Evolutionary conservation across 2,113 vertebrate genomes (phyloP), one percentile per base, ranked within the genome.

Genomic region (Ursus arctos): DNA sequence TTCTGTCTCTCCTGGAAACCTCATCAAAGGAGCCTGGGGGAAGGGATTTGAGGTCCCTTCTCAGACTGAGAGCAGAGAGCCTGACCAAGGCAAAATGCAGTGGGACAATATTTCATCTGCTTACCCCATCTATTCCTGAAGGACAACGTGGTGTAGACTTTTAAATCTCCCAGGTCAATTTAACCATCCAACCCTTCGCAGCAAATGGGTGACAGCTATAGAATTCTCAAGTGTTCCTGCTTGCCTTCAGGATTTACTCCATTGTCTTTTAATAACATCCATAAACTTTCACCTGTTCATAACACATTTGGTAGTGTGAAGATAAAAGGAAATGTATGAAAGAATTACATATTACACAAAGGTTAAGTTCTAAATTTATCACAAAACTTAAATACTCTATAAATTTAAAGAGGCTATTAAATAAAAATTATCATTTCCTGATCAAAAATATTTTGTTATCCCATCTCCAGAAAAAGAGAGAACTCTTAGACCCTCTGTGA

Each of bases 1-100:
- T 96, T 91, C 92, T 96, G 79, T 97, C 69, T 92, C 80, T 94
- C 91, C 69, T 28, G 22, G 36, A 91, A 90, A 94, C 47, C 16
- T 94, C 86, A 65, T 67, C 65, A 94, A 91, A 85, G 57, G 28
- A 80, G 53, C 2, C 55, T 49, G 1, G 19, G 47, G 40, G 6
- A 87, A 88, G 71, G 89, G 19, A 91, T 63, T 31, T 88, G n/a
- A 31, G 59, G 21, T 40, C 11, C 69, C 18, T 89, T 90, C 55
- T 59, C 53, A 89, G 59, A 77, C 26, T 59, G 24, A 88, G 12
- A 65, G 86, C 57, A 67, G 31, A 81, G 26, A 67, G 12, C 11
- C 36, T 84, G 43, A 59, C 81, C 84, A 43, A 57, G 31, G 31
- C 61, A 88, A 57, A 85, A 72, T 57, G 63, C 43, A 84, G 80